These are phyloP conservation scores for Melanargia galathea DNA, from an alignment of 2,888 invertebrate species.

Conservation along the genomic window DNA sequence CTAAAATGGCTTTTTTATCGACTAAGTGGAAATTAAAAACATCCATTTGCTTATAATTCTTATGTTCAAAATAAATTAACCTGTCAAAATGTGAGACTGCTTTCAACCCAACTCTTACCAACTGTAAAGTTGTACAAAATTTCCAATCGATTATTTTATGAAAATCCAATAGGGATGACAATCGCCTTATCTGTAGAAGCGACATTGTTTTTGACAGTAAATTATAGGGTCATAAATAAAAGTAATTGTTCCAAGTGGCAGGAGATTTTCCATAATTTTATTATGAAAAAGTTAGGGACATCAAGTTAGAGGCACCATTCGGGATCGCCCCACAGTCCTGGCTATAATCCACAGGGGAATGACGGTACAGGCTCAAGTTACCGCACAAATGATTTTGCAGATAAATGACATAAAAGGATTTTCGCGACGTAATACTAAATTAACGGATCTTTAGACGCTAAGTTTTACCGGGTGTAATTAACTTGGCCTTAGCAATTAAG, in stretches of 20 bases:
- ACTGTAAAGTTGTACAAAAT: constrained; percentile 43
- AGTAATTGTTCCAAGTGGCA: constrained; percentile 72
- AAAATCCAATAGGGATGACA: constrained; percentile 59
- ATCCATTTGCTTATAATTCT: constrained; percentile 33
- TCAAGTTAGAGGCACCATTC: constrained; percentile 64
- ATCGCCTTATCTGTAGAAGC: constrained; percentile 59
- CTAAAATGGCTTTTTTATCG: constrained; percentile 35
- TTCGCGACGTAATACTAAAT: constrained; percentile 65
- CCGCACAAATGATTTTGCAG: constrained; percentile 46
- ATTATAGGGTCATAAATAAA: constrained; percentile 76
- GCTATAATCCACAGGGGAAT: constrained; percentile 56
- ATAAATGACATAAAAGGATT: constrained; percentile 68
- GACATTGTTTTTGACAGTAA: constrained; percentile 67
- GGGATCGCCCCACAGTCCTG: constrained; percentile 57
- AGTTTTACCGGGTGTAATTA: constrained; percentile 76
- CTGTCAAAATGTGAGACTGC: constrained; percentile 37
- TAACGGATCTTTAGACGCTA: constrained; percentile 74
- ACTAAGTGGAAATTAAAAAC: constrained; percentile 31
- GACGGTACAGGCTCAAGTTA: constrained; percentile 30
- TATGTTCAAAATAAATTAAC: constrained; percentile 38
- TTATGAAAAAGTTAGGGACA: constrained; percentile 62
- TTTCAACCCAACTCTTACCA: constrained; percentile 33
- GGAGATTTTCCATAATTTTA: constrained; percentile 74
- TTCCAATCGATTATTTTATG: constrained; percentile 47
- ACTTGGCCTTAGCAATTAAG: constrained; percentile 79